Conservation (phyloP, 2,797 vertebrate species). For the Eremophila alpestris region DNA sequence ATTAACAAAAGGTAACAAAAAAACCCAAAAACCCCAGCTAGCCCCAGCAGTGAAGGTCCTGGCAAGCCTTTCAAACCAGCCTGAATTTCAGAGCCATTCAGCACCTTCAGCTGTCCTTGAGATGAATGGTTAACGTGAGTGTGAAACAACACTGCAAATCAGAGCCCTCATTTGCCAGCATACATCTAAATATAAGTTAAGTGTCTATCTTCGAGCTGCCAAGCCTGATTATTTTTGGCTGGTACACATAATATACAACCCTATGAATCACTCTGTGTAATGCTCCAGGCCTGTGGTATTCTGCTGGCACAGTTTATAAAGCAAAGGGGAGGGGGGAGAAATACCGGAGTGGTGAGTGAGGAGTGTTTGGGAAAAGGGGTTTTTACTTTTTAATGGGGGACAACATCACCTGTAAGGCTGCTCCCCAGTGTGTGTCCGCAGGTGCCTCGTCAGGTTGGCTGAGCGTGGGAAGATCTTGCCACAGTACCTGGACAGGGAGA, state of each 20-base stretch:
- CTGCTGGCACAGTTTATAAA: background rate
- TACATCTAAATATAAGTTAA: slow-evolving; percentile 61
- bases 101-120: slow-evolving; percentile 65
- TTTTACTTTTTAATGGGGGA: background rate
- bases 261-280: slow-evolving; percentile 18
- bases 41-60: background rate
- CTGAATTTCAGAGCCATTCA: slow-evolving; percentile 46
- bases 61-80: slow-evolving; percentile 48
- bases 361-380: background rate
- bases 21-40: background rate
- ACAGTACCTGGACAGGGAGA: slow-evolving; percentile 86
- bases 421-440: slow-evolving; percentile 98
- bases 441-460: slow-evolving; percentile 97
- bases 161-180: slow-evolving; percentile 48
- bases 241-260: slow-evolving; percentile 40
- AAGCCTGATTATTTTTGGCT: slow-evolving; percentile 63
- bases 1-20: background rate
- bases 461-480: slow-evolving; percentile 99
- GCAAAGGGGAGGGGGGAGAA: background rate
- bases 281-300: background rate
- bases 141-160: slow-evolving; percentile 46
- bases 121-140: slow-evolving; percentile 54
- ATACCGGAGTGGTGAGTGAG: background rate
- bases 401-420: slow-evolving; percentile 93
- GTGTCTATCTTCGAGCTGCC: slow-evolving; percentile 59